phyloP scores from a whole-genome alignment of 1,140 invertebrate genomes.

The Drosophila jambulina region DNA sequence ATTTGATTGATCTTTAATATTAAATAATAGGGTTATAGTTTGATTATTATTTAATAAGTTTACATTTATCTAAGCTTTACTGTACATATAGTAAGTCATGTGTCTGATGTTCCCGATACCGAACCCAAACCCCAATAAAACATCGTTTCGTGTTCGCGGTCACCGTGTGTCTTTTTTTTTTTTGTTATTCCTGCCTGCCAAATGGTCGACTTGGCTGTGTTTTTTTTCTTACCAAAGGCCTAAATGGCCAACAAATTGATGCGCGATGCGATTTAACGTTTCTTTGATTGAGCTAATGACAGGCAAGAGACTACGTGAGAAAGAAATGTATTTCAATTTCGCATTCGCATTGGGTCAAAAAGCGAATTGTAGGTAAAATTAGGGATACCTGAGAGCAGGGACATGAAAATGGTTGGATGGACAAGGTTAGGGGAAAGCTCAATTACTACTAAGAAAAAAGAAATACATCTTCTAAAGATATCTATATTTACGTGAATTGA shows the following conservation, averaged over 20 bases:
- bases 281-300: slow-evolving; percentile 82
- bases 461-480: neutral
- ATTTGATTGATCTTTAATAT: too few species aligned
- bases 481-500: neutral
- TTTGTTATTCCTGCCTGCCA: slow-evolving; percentile 36
- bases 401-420: slow-evolving; percentile 2
- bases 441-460: neutral
- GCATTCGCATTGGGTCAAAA: slow-evolving; percentile 75
- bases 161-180: slow-evolving; percentile 39
- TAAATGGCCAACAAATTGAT: slow-evolving; percentile 79
- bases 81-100: slow-evolving; percentile 41
- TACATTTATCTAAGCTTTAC: neutral
- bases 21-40: too few species aligned
- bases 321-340: slow-evolving; percentile 85
- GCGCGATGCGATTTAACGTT: slow-evolving; percentile 79
- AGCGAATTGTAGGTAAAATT: slow-evolving; percentile 23
- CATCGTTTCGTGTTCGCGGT: slow-evolving; percentile 45
- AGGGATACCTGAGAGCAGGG: neutral
- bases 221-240: slow-evolving; percentile 29
- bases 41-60: neutral
- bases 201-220: slow-evolving; percentile 37
- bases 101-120: slow-evolving; percentile 41
- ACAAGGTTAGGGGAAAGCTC: slow-evolving; percentile 19
- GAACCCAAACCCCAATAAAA: slow-evolving; percentile 27
- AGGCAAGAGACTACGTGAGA: slow-evolving; percentile 80